Base-by-base conservation (phyloP, 2,797 vertebrate genomes). In the Betta splendens region DNA sequence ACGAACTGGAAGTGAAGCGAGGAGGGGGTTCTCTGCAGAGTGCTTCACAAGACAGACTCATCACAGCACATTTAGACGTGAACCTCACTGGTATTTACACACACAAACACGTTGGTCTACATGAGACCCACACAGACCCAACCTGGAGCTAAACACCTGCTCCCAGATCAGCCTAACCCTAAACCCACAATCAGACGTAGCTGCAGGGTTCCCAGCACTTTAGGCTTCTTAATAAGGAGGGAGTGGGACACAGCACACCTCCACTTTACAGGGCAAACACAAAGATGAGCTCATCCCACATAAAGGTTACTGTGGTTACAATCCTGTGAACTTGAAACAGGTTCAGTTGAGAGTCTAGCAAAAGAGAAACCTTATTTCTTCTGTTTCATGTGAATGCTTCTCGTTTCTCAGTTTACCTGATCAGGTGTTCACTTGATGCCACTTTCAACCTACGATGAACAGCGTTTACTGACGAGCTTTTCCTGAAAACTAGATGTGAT, bases 1-100 rank as follows among this genome's bases (percentile, higher is more conserved):
- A 33, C 60, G 57, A 54, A 50, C 59, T 79, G 75, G 68, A 80
- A 79, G 35, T 42, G 62, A 46, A 40, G 66, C 22, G 64, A 20
- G 59, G 54, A 20, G 62, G 8, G 37, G 54, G 59, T 64, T 44
- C 72, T 55, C 46, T 54, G 49, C 0, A 18, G 51, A 50, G 52
- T 50, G 67, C 75, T 69, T 86, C 74, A 80, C 45, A 71, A 74
- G 56, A 79, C 65, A 75, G 79, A 83, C 73, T 77, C 73, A 64
- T 75, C 32, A 1, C 43, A 52, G 50, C 26, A 22, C 32, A 72
- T 82, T 69, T 33, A 70, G 28, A 64, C 12, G 16, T 55, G 29
- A 74, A 55, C 58, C 16, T 39, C 11, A 44, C 32, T 65, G 47
- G 36, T 56, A 57, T 63, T 59, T 20, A 56, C 49, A 57, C 42